These are phyloP conservation scores for Ramphastos sulfuratus DNA, from an alignment of 2,113 vertebrate species.

Conservation along the genomic window DNA sequence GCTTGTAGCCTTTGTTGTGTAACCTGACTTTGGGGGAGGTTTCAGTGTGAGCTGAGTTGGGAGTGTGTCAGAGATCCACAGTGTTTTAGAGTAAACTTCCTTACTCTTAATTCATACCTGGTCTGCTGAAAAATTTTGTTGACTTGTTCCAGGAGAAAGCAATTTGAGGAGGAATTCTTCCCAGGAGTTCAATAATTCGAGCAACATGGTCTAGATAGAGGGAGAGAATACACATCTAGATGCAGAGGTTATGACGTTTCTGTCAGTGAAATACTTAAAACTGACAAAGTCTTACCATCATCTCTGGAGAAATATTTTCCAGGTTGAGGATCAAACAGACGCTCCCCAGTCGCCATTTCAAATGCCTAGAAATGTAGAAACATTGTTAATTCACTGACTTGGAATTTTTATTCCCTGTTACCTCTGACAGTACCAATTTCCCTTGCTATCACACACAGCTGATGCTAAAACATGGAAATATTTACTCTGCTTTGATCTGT, in stretches of 20 bases:
- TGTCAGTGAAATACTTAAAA: not conserved
- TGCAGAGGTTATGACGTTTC: not conserved
- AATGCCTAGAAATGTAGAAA: constrained; percentile 77
- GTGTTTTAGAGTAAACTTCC: not conserved
- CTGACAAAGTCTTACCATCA: constrained; percentile 76
- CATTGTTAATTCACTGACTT: not conserved
- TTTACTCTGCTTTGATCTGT: not conserved
- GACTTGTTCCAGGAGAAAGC: constrained; percentile 81
- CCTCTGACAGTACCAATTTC: not conserved
- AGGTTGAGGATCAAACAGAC: constrained; percentile 83
- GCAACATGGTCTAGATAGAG: constrained; percentile 81
- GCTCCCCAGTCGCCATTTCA: constrained; percentile 84
- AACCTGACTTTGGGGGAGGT: not conserved
- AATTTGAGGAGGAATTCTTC: constrained; percentile 80
- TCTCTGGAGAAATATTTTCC: constrained; percentile 80
- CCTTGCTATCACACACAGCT: not conserved
- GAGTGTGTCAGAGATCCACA: not conserved
- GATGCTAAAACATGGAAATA: not conserved
- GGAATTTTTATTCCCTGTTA: not conserved
- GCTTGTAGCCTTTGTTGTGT: not conserved
- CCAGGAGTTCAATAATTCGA: constrained; percentile 84
- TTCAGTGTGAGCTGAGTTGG: not conserved
- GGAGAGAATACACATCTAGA: not conserved
- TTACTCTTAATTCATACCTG: constrained; percentile 68
- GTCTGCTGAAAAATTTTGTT: constrained; percentile 80